Conservation (phyloP, 2,888 invertebrate genomes). For the Mythimna loreyi region DNA sequence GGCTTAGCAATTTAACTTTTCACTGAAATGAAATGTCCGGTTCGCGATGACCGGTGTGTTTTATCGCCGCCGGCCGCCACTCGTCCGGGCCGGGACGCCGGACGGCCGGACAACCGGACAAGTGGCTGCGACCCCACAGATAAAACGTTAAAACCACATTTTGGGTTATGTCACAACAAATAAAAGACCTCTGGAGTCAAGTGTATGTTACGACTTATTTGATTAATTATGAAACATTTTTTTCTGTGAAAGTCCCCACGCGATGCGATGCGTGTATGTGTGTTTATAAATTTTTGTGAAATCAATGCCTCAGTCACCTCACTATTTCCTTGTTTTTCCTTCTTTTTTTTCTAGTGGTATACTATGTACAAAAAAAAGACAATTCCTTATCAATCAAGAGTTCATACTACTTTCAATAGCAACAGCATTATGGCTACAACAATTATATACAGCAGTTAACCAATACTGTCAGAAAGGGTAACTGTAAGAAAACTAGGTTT, state of each 20-base stretch:
- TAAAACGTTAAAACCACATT: slow-evolving; percentile 53
- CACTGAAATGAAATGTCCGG: slow-evolving; percentile 53
- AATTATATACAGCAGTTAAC: too few relatives aligned
- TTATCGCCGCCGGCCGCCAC: slow-evolving; percentile 42
- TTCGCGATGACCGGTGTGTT: slow-evolving; percentile 45
- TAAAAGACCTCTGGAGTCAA: slow-evolving; percentile 34
- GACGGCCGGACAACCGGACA: slow-evolving; percentile 34
- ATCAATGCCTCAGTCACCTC: not conserved
- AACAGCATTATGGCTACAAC: too few relatives aligned
- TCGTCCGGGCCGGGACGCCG: slow-evolving; percentile 4
- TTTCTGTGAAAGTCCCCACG: not conserved
- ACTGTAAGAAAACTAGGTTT: too few relatives aligned
- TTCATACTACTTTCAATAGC: too few relatives aligned
- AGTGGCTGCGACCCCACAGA: slow-evolving; percentile 47
- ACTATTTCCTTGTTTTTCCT: too few relatives aligned
- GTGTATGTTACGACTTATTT: slow-evolving; percentile 19
- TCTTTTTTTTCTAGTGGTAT: too few relatives aligned
- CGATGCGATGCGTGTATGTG: not conserved
- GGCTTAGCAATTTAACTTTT: slow-evolving; percentile 58
- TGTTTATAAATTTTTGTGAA: not conserved
- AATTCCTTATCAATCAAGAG: too few relatives aligned
- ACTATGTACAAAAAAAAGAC: too few relatives aligned
- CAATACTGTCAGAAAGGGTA: too few relatives aligned
- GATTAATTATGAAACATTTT: not conserved
- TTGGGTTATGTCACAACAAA: slow-evolving; percentile 46